Evolutionary conservation across 2,888 invertebrate genomes (phyloP).

Genomic region (Cetonia aurata): DNA sequence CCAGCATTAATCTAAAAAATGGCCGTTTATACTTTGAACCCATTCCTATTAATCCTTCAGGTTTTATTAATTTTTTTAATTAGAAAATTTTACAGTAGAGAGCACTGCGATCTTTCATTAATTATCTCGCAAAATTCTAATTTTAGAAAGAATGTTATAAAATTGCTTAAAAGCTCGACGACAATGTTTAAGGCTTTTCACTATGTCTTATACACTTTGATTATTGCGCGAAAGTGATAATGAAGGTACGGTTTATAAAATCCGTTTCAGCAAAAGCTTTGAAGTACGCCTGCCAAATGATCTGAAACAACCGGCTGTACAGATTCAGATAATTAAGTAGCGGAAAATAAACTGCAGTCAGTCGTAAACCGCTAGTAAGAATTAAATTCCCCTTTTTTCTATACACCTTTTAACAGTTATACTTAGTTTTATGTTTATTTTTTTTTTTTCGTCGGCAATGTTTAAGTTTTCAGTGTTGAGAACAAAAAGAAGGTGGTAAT

Average conservation of each 20-base stretch:
- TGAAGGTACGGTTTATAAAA: constrained; percentile 27
- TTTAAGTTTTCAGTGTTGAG: not conserved
- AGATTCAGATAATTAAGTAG: constrained; percentile 18
- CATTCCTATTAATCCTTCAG: too few species aligned
- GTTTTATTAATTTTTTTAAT: too few species aligned
- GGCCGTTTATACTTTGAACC: too few species aligned
- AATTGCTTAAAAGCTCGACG: too few species aligned
- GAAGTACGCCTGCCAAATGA: constrained; percentile 24
- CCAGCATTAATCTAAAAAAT: too few species aligned
- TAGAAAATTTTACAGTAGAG: too few species aligned
- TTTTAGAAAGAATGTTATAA: too few species aligned
- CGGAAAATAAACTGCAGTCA: constrained; percentile 6
- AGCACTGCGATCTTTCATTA: too few species aligned
- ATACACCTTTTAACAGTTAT: constrained; percentile 16
- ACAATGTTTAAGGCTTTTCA: too few species aligned
- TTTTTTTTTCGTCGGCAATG: constrained; percentile 7
- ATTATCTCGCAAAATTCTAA: too few species aligned
- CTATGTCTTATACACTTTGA: too few species aligned
- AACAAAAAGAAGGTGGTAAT: constrained; percentile 1
- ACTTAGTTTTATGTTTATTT: constrained; percentile 25
- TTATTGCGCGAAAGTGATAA: constrained; percentile 19
- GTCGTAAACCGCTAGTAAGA: constrained; percentile 29
- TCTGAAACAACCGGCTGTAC: constrained; percentile 7
- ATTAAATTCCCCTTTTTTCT: constrained; percentile 13
- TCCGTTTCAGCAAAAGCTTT: constrained; percentile 6